Base-by-base conservation (phyloP, 2,797 vertebrate species). In the Thamnophis elegans region DNA sequence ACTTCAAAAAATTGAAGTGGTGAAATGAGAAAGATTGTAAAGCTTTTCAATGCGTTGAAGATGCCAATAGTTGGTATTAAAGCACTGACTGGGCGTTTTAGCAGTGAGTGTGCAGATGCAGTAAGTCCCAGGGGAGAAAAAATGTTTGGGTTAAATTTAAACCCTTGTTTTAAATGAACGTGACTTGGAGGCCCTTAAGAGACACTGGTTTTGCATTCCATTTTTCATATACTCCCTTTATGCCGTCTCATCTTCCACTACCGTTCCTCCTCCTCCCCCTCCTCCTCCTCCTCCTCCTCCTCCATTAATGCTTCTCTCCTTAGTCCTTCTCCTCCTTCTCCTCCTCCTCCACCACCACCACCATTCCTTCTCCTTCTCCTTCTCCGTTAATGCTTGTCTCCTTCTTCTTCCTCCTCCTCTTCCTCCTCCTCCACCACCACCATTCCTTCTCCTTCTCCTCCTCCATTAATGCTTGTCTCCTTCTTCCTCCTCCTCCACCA, bases 111-210 rank as follows among this genome's bases (percentile, higher is more conserved):
- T 90, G 93, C 95, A 96, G 93, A 92, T 88, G 92, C 42, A 59
- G 91, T 92, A 91, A 91, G 92, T 53, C 47, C 94, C 96, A 88
- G 91, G 62, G 91, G 96, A 94, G 96, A n/a, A 95, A 91, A 95
- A 94, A 85, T 16, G 42, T 25, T 47, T 20, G 51, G 51, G 51
- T 28, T 53, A 53, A 78, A 42, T 42, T 78, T 22, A 42, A 22
- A 93, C 92, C 92, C 90, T 92, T 91, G 94, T 96, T 62, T 94
- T 85, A 65, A 94, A 94, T 47, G 93, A 89, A 12, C 85, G 65
- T 22, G 53, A 11, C 78, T 8, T 89, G 47, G 18, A 82, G 91
- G 88, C 28, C 51, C 53, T 94, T 10, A 0, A 53, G 92, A 89
- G 0, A 28, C 65, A 78, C 20, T 87, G 89, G 20, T 89, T 36